Evolutionary conservation across 1,140 invertebrate genomes (phyloP).

Genomic region (Brachystomella parvula): DNA sequence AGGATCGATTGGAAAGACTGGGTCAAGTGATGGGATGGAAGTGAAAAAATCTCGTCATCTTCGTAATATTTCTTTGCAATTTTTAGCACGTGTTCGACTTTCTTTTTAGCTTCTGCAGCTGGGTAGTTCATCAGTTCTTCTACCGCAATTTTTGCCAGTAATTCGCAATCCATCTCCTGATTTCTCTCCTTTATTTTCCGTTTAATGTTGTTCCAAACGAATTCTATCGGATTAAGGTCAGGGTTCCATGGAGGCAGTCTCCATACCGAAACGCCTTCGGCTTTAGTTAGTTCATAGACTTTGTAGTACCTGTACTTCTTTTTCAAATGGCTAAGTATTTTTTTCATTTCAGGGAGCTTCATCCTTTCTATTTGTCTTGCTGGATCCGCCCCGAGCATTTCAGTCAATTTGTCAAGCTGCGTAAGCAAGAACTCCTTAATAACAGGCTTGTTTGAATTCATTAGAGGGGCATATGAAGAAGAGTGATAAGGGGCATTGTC

Average conservation of each 20-base stretch:
- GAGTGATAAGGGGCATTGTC: slow-evolving; percentile 3
- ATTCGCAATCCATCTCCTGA: not conserved
- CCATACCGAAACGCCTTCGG: not conserved
- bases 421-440: not conserved
- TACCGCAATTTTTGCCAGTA: not conserved
- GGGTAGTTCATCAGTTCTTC: not conserved
- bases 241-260: slow-evolving; percentile 6
- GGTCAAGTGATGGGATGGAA: not conserved
- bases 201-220: not conserved
- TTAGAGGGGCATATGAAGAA: not conserved
- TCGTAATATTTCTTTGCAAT: not conserved
- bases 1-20: not conserved
- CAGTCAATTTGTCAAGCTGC: not conserved
- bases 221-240: not conserved
- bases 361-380: not conserved
- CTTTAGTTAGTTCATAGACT: not conserved
- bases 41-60: not conserved
- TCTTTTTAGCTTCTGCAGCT: not conserved
- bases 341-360: not conserved
- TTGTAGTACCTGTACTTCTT: not conserved
- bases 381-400: not conserved
- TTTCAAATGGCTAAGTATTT: not conserved
- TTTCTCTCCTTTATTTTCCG: not conserved
- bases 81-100: not conserved
- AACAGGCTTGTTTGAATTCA: not conserved